Percentiles rank a stretch among this genome's conserved stretches.
phyloP scores from a whole-genome alignment of 1,140 invertebrate genomes.

The Aphaenogaster floridana region DNA sequence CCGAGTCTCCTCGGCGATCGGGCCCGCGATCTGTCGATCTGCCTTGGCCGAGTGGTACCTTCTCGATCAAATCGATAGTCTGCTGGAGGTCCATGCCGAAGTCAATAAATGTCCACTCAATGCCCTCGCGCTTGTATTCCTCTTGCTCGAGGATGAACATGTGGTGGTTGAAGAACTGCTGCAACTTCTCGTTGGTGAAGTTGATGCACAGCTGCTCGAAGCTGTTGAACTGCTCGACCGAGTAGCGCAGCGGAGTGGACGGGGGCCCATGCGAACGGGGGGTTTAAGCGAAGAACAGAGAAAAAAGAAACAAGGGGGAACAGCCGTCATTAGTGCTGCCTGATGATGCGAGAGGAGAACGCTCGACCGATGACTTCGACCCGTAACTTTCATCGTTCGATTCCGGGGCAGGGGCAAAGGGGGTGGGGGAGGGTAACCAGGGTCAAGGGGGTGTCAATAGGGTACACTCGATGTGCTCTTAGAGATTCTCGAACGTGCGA shows the following conservation, averaged over 20 bases:
- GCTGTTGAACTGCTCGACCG: constrained; percentile 86
- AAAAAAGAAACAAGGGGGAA: constrained; percentile 81
- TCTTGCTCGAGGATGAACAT: constrained; percentile 92
- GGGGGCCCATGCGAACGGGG: constrained; percentile 47
- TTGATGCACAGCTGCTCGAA: constrained; percentile 90
- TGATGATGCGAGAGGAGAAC: constrained; percentile 20
- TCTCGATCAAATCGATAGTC: constrained; percentile 92
- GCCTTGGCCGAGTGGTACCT: constrained; percentile 86
- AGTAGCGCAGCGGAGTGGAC: constrained; percentile 6
- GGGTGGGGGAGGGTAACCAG: too few species aligned
- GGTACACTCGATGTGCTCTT: constrained; percentile 8
- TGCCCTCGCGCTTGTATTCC: constrained; percentile 91
- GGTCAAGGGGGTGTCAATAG: background rate
- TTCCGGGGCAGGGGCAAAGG: background rate
- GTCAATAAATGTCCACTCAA: constrained; percentile 92
- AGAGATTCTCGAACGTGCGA: background rate
- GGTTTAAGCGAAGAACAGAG: constrained; percentile 72
- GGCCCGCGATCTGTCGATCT: constrained; percentile 41
- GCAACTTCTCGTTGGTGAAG: constrained; percentile 92
- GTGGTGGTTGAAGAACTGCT: constrained; percentile 93
- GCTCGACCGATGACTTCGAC: constrained; percentile 47
- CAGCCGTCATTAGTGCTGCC: constrained; percentile 83
- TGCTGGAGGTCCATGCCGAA: constrained; percentile 92
- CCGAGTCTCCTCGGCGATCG: background rate
- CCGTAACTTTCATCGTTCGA: constrained; percentile 51